Conservation (phyloP, 2,888 invertebrate species). For the Heterodera filipjevi region DNA sequence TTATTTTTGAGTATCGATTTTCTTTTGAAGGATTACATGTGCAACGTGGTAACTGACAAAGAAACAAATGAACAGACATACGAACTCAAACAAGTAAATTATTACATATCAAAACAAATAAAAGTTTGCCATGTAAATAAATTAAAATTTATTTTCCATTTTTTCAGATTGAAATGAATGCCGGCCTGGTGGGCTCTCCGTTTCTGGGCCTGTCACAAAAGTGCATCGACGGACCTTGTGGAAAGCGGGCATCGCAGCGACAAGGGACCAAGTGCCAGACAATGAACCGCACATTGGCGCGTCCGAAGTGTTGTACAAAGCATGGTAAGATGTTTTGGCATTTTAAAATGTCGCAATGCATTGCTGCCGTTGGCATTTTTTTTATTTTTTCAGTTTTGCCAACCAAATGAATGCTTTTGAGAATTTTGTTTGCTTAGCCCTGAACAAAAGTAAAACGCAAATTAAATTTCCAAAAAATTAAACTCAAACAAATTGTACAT, state of each 20-base stretch:
- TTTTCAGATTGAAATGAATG: constrained; percentile 4
- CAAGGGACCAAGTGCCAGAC: background rate
- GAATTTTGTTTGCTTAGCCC: no score
- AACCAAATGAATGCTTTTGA: no score
- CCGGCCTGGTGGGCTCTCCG: background rate
- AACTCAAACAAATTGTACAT: no score
- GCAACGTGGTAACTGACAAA: background rate
- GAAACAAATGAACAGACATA: constrained; percentile 2
- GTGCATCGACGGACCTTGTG: background rate
- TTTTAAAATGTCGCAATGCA: no score
- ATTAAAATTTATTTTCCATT: background rate
- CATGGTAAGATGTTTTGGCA: no score
- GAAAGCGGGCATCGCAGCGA: background rate
- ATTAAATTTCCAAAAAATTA: no score
- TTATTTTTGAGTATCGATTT: background rate
- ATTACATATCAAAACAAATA: background rate
- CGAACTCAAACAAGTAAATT: background rate
- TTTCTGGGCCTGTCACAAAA: background rate
- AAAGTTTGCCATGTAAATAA: background rate
- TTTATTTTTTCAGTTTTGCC: no score
- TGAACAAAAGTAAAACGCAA: no score
- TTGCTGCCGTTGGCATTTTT: no score
- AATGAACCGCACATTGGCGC: background rate
- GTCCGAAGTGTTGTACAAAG: background rate
- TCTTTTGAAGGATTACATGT: background rate